Evolutionary conservation across 2,888 invertebrate species (phyloP).

Genomic region (Trisateles emortualis): DNA sequence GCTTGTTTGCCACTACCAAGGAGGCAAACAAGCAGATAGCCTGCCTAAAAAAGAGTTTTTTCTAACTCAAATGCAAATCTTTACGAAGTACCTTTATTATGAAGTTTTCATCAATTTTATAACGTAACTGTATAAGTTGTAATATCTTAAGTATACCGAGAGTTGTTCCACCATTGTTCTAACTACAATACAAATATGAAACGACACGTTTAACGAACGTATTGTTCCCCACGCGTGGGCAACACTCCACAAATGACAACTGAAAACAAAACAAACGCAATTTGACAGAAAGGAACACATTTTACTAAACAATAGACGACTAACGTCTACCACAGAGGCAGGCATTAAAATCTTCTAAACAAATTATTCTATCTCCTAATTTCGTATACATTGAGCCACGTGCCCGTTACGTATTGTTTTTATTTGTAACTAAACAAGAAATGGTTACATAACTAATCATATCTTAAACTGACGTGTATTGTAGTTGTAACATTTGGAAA

Average conservation of each 20-base stretch:
- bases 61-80: too few species aligned
- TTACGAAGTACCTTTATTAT: too few species aligned
- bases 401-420: slow-evolving; percentile 15
- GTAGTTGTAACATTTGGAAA: slow-evolving; percentile 22
- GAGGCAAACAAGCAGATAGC: too few species aligned
- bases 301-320: slow-evolving; percentile 35
- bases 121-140: too few species aligned
- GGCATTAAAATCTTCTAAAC: slow-evolving; percentile 8
- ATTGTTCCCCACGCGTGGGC: not conserved
- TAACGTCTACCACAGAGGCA: slow-evolving; percentile 34
- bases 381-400: slow-evolving; percentile 30
- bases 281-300: slow-evolving; percentile 39
- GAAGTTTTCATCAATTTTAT: too few species aligned
- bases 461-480: slow-evolving; percentile 39
- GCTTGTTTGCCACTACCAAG: too few species aligned
- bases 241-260: slow-evolving; percentile 9
- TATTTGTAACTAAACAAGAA: slow-evolving; percentile 22
- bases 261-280: slow-evolving; percentile 23
- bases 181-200: not conserved
- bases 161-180: not conserved
- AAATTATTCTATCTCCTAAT: slow-evolving; percentile 13
- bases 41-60: too few species aligned
- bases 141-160: not conserved
- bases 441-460: slow-evolving; percentile 26
- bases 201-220: not conserved